Percentiles rank a stretch among this genome's conserved stretches.
Evolutionary conservation across 2,113 vertebrate species (phyloP).

Genomic region (Semnornis frantzii): DNA sequence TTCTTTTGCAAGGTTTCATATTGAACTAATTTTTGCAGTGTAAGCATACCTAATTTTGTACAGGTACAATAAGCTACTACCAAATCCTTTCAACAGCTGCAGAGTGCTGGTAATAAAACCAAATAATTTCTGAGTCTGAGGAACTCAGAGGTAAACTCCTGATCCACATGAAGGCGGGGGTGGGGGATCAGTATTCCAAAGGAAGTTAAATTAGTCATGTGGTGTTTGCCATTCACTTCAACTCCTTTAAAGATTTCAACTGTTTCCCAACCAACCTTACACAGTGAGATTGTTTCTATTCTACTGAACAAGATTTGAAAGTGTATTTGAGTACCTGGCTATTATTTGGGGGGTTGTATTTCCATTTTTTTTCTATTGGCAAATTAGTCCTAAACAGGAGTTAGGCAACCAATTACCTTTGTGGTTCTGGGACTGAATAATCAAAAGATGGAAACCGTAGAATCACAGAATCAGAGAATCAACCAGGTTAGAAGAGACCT

Average conservation of each 20-base stretch:
- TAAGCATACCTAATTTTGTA: neutral
- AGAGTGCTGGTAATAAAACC: neutral
- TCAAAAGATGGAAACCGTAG: neutral
- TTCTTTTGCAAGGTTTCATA: neutral
- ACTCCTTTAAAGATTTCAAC: neutral
- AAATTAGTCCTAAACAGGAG: neutral
- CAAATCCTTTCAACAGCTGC: neutral
- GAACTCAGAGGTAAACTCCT: neutral
- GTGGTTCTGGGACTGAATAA: neutral
- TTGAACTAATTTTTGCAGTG: neutral
- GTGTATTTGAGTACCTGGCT: neutral
- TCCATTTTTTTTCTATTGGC: neutral
- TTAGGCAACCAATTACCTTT: neutral
- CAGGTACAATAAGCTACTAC: neutral
- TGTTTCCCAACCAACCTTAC: neutral
- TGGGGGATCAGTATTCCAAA: neutral
- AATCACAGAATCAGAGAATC: too few species aligned
- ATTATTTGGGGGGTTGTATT: neutral
- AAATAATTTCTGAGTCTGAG: neutral
- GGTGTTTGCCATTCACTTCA: neutral
- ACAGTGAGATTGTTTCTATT: neutral
- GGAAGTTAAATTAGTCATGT: neutral
- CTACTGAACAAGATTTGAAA: neutral
- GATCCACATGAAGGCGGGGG: neutral
- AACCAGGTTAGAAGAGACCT: too few species aligned